Evolutionary conservation across 2,797 vertebrate species (phyloP), one percentile per base, ranked within the genome.

Genomic region (Adrianichthys oophorus): DNA sequence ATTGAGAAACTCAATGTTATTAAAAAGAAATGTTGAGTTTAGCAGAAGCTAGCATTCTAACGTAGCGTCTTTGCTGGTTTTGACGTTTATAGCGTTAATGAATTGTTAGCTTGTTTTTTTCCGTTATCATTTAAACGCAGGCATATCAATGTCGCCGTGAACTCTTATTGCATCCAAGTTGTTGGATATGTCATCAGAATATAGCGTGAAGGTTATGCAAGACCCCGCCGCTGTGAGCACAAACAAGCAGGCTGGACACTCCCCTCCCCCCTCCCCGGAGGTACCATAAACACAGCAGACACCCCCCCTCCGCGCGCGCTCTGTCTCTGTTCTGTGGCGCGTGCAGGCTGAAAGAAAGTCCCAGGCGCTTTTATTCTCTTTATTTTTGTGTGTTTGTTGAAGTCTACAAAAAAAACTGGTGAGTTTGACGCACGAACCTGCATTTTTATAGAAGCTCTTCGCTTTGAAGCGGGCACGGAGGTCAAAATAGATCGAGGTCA

Each of bases 191-290:
- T 86, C 89, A 82, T 90, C 89, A 90, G 87, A 79, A 71, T 1
- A 23, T 68, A 49, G 62, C 23, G 45, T 15, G 62, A 17, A 81
- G 72, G 83, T 91, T 90, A 92, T 52, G 91, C 85, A 91, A 92
- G 77, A 88, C 49, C 17, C n/a, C 0, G 46, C 50, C 4, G 46
- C 18, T 2, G 51, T 74, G 83, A 60, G 72, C 80, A 70, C 65
- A 75, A 80, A 78, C 82, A 78, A 58, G 62, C 66, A 1, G 52
- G 7, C 62, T 24, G 51, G 81, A 60, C 85, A 83, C 87, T 80
- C 89, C 89, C 73, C 85, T 83, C 70, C 68, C 5, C 4, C 49
- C 49, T 60, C 58, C n/a, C 10, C 54, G 48, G 56, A 76, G 32
- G 10, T 13, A 10, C 3, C 2, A 32, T 32, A 32, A 66, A 74